A percentile compares a stretch with the other conserved stretches of the same genome.
These are phyloP conservation scores for Zophobas morio DNA, from an alignment of 1,140 invertebrate genomes.

Conservation along the genomic window DNA sequence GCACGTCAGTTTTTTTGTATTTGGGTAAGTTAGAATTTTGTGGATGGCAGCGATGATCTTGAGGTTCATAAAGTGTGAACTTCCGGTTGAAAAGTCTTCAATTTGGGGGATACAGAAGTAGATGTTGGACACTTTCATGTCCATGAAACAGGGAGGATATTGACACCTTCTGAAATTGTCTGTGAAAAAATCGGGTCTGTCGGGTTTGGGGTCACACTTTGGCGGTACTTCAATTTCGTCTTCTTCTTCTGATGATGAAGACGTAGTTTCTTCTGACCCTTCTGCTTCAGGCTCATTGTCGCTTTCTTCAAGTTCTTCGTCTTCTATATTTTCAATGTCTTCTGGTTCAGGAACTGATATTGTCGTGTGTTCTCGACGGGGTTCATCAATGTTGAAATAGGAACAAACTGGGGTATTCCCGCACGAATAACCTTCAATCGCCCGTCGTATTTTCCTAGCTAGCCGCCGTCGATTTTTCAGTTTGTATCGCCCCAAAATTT, in stretches of 20 bases:
- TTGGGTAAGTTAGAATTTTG: constrained; percentile 69
- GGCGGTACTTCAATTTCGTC: constrained; percentile 49
- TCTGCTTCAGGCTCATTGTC: constrained; percentile 36
- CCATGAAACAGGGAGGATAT: constrained; percentile 77
- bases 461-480: constrained; percentile 70
- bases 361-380: constrained; percentile 16
- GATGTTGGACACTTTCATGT: constrained; percentile 75
- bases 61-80: constrained; percentile 75
- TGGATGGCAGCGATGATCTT: constrained; percentile 79
- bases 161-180: constrained; percentile 72
- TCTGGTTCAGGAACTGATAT: constrained; percentile 46
- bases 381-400: constrained; percentile 69
- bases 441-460: constrained; percentile 72
- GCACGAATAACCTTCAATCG: constrained; percentile 76
- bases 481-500: constrained; percentile 75
- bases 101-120: constrained; percentile 82
- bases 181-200: constrained; percentile 78
- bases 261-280: constrained; percentile 45
- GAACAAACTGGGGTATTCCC: constrained; percentile 72
- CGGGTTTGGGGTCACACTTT: constrained; percentile 22
- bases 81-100: constrained; percentile 75
- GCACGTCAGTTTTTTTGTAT: constrained; percentile 65
- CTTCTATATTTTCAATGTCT: constrained; percentile 49
- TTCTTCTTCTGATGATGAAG: constrained; percentile 48
- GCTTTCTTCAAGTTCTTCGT: constrained; percentile 52